Percentiles rank a stretch among this genome's conserved stretches.
Evolutionary conservation across 1,140 invertebrate genomes (phyloP).

Genomic region (Acromyrmex echinatior): DNA sequence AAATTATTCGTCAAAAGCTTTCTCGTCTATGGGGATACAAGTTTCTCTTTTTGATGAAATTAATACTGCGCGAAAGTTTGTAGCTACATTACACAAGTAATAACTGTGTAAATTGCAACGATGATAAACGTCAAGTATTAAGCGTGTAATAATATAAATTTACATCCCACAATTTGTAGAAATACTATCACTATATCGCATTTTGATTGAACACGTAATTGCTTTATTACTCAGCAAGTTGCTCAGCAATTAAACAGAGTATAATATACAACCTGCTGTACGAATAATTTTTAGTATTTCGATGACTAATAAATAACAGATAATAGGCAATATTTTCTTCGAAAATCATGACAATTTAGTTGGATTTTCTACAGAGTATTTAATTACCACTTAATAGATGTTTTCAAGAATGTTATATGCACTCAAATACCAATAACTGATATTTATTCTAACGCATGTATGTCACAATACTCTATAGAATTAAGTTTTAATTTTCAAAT

Average conservation of each 20-base stretch:
- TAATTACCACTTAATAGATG: conserved; percentile 39
- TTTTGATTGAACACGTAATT: conserved; percentile 23
- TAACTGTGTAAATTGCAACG: not conserved
- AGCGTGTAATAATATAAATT: conserved; percentile 37
- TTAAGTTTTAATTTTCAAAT: not conserved
- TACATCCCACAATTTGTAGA: conserved; percentile 1
- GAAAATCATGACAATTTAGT: not conserved
- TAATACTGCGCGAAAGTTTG: conserved; percentile 12
- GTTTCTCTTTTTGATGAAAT: not conserved
- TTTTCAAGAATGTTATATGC: not conserved
- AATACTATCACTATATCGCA: not conserved
- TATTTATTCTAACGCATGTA: not conserved
- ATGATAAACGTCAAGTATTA: not conserved
- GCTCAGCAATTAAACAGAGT: not conserved
- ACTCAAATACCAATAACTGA: not conserved
- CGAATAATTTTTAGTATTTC: conserved; percentile 17
- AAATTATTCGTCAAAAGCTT: not conserved
- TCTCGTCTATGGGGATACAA: no score
- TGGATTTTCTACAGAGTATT: conserved; percentile 13
- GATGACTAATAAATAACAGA: conserved; percentile 29
- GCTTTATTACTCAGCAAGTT: conserved; percentile 11
- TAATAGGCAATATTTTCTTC: conserved; percentile 30
- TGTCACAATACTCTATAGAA: not conserved
- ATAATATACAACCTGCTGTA: not conserved
- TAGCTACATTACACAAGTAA: conserved; percentile 3